Percentiles rank a stretch among this genome's conserved stretches.
Conservation (phyloP, 2,113 vertebrate genomes). For the Gallinago media region DNA sequence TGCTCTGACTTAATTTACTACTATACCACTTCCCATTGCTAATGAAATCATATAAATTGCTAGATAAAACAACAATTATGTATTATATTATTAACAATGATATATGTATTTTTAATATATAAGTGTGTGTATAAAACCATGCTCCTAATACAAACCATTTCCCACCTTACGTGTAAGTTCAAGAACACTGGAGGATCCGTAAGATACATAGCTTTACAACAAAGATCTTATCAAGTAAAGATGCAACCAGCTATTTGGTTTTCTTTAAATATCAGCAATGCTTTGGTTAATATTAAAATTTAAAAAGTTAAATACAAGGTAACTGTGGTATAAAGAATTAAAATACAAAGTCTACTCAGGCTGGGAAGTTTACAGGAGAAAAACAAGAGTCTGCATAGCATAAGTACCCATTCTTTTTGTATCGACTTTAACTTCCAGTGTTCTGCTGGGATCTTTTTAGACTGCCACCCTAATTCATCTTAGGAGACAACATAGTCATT, state of each 20-base stretch:
- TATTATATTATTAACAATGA: not conserved
- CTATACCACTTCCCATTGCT: not conserved
- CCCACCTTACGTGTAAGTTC: not conserved
- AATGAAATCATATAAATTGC: not conserved
- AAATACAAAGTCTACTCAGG: not conserved
- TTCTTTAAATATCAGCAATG: not conserved
- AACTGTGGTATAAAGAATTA: not conserved
- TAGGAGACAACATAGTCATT: not conserved
- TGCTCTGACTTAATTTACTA: not conserved
- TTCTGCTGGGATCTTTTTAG: not conserved
- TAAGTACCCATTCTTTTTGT: accelerated
- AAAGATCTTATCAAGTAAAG: not conserved
- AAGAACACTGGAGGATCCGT: not conserved
- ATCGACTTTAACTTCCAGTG: not conserved
- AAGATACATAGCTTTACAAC: not conserved
- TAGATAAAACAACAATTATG: not conserved
- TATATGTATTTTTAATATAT: too few relatives aligned
- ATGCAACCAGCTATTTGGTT: not conserved
- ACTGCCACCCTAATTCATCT: not conserved
- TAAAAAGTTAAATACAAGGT: not conserved
- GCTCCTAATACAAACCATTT: not conserved
- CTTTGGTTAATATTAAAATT: not conserved
- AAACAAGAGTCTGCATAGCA: not conserved
- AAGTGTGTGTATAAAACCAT: not conserved
- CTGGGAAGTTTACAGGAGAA: not conserved